A percentile compares a stretch with the other conserved stretches of the same genome.
Evolutionary conservation across 2,113 vertebrate species (phyloP).

Genomic region (Ammodytes dubius): DNA sequence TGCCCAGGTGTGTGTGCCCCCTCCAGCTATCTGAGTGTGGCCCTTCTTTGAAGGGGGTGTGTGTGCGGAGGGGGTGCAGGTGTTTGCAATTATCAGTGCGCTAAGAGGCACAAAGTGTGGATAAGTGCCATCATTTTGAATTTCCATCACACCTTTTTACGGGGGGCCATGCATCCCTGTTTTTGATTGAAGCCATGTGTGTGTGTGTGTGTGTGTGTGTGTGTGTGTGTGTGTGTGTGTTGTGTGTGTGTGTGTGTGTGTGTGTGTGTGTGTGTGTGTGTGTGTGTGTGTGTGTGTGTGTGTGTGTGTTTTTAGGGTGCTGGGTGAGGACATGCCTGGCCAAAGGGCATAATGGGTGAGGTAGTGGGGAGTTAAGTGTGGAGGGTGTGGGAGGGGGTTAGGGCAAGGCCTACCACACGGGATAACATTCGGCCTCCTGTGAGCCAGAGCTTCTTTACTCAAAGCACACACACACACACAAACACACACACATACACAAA

Average conservation of each 20-base stretch:
- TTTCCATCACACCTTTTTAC: constrained; percentile 88
- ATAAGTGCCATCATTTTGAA: constrained; percentile 87
- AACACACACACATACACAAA: constrained; percentile 24
- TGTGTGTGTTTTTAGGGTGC: constrained; percentile 42
- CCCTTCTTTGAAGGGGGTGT: constrained; percentile 78
- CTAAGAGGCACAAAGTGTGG: constrained; percentile 88
- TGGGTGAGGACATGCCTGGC: constrained; percentile 75
- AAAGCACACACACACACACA: constrained; percentile 24
- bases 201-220: constrained; percentile 63
- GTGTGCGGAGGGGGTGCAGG: constrained; percentile 74
- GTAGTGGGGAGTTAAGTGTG: constrained; percentile 54
- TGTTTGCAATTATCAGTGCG: constrained; percentile 87
- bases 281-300: constrained; percentile 45
- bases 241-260: constrained; percentile 56
- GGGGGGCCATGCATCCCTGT: constrained; percentile 70
- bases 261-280: constrained; percentile 75
- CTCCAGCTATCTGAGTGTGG: constrained; percentile 83
- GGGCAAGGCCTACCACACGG: constrained; percentile 67
- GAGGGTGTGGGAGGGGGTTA: constrained; percentile 18
- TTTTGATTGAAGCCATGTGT: constrained; percentile 84
- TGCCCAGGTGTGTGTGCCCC: constrained; percentile 82
- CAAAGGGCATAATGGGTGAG: constrained; percentile 75
- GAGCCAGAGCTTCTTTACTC: constrained; percentile 48
- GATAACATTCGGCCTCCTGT: constrained; percentile 72
- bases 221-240: constrained; percentile 44